Conservation (phyloP, 2,888 invertebrate species). For the Strigamia crassipes region DNA sequence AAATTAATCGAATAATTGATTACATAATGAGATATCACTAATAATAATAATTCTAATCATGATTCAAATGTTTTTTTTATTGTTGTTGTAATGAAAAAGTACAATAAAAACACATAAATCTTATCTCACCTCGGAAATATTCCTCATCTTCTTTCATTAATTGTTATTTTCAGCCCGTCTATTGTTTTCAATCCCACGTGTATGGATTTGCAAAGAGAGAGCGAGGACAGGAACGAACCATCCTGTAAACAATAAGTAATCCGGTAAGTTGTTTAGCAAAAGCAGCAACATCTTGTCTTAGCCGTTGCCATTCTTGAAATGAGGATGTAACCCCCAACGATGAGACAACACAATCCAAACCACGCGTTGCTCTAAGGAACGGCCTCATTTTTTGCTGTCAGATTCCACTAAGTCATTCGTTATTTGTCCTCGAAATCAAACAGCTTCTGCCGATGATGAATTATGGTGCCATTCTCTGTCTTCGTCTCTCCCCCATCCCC, state of each 20-base stretch:
- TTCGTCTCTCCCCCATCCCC: slow-evolving; percentile 1
- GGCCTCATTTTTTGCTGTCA: slow-evolving; percentile 48
- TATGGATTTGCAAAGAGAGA: background rate
- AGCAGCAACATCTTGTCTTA: slow-evolving; percentile 39
- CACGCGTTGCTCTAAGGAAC: slow-evolving; percentile 44
- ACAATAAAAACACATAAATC: background rate
- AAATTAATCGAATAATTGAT: background rate
- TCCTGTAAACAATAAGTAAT: slow-evolving; percentile 35
- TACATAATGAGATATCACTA: background rate
- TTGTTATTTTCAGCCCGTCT: background rate
- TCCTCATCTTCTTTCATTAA: background rate
- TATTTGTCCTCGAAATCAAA: slow-evolving; percentile 48
- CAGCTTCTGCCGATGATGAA: slow-evolving; percentile 47
- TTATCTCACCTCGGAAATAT: slow-evolving; percentile 19
- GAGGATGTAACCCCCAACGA: slow-evolving; percentile 44
- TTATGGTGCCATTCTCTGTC: slow-evolving; percentile 43
- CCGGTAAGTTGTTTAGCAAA: slow-evolving; percentile 26
- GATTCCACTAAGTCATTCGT: slow-evolving; percentile 48
- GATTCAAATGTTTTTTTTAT: background rate
- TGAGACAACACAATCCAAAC: slow-evolving; percentile 47
- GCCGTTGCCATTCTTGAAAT: slow-evolving; percentile 44
- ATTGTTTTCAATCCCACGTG: slow-evolving; percentile 13
- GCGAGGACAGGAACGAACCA: background rate
- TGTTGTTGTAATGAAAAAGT: background rate
- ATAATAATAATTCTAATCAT: too few species aligned